Conservation (phyloP, 2,113 vertebrate species). For the Rafetus swinhoei region DNA sequence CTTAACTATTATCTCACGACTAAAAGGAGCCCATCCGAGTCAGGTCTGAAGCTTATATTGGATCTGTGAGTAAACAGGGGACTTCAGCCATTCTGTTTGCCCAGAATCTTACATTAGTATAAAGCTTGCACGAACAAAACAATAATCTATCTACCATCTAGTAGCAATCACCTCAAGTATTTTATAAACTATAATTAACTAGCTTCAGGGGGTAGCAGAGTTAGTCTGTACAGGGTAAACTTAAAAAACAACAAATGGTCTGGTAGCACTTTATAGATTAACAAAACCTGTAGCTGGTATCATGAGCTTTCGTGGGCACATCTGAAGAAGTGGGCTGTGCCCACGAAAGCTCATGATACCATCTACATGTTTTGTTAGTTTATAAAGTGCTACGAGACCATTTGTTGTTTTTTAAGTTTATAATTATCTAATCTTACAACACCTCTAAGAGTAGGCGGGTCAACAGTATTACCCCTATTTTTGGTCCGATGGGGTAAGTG, state of each 20-base stretch:
- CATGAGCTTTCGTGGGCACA: no score
- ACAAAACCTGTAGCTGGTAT: no score
- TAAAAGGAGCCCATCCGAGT: neutral
- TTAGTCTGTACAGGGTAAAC: no score
- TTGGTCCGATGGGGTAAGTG: neutral
- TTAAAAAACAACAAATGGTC: no score
- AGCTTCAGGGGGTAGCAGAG: no score
- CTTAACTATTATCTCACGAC: neutral
- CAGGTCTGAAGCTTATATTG: neutral
- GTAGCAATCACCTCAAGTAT: neutral
- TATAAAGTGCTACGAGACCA: no score
- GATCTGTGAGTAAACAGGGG: neutral
- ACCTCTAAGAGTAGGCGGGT: fast-evolving
- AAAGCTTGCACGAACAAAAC: neutral
- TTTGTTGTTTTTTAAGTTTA: neutral
- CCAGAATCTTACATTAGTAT: neutral
- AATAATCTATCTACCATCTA: neutral
- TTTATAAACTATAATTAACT: neutral
- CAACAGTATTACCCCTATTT: neutral
- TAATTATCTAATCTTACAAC: neutral
- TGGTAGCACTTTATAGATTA: no score
- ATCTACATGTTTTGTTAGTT: no score
- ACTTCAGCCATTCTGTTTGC: neutral
- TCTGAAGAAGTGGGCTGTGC: no score
- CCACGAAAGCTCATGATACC: no score